Evolutionary conservation across 2,888 invertebrate species (phyloP), one percentile per base, ranked within the genome.

Genomic region (Conchocele bisecta): DNA sequence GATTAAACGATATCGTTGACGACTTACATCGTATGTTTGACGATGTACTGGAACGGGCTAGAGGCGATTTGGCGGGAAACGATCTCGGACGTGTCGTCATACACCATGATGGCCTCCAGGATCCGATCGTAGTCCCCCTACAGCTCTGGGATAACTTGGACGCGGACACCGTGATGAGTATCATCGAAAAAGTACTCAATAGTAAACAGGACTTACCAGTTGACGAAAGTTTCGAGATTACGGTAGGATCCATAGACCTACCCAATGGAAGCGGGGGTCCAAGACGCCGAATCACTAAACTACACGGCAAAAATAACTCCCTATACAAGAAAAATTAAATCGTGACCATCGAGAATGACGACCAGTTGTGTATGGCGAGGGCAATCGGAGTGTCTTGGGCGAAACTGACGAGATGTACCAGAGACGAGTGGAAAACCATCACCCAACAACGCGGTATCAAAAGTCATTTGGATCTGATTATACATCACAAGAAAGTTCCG

Each of bases 81-180:
- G 65, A 65, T 57, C 58, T 65, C 28, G 57, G 65, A 3, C 37
- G 57, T 4, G 57, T 65, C 22, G 57, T 65, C 15, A 17, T 65
- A 3, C 57, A 69, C 44, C 57, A 69, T 37, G 57, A 63, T 0
- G 71, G 59, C 33, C 39, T 75, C 13, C 65, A 75, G 28, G 66
- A 75, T 35, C 70, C 73, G 3, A 61, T 76, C 4, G 66, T 76
- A 13, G 70, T 77, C n/a, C 72, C 72, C 20, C 35, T 72, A 11
- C 65, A 63, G 22, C 50, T 65, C 22, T 69, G 57, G 71, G 61
- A 69, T 28, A 28, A 58, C 26, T 33, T 70, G 13, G 46, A 59
- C 37, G 59, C 54, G n/a, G 51, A 67, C 15, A 51, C 31, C 2
- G 68, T 69, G 20, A 69, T 69, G 61, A 35, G 26, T 6, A 54